Conservation (phyloP, 2,888 invertebrate species). For the Scaptomyza polygonia region DNA sequence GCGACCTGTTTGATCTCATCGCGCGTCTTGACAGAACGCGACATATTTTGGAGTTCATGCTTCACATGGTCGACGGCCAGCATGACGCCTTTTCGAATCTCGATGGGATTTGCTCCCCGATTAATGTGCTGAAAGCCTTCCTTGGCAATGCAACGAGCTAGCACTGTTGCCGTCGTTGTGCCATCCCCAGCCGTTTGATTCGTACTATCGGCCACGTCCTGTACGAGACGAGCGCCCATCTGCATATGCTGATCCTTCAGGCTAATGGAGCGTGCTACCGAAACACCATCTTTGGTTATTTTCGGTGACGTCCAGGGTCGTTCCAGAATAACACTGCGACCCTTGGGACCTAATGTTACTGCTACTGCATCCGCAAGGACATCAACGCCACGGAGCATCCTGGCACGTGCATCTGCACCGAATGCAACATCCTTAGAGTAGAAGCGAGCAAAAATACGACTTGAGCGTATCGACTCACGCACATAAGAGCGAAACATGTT, state of each 20-base stretch:
- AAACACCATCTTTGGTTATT: slow-evolving; percentile 99
- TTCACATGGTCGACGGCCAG: slow-evolving; percentile 97
- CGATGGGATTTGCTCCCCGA: slow-evolving; percentile 98
- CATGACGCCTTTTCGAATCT: slow-evolving; percentile 97
- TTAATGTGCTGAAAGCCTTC: slow-evolving; percentile 99
- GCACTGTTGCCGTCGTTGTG: slow-evolving; percentile 98
- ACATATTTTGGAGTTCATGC: slow-evolving; percentile 93
- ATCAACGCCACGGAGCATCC: slow-evolving; percentile 99
- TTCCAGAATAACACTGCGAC: slow-evolving; percentile 99
- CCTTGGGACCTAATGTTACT: slow-evolving; percentile 99
- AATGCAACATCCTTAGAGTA: slow-evolving; percentile 99
- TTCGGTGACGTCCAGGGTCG: slow-evolving; percentile 99
- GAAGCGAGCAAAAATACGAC: slow-evolving; percentile 84
- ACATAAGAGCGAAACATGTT: slow-evolving; percentile 61
- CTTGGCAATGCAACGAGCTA: slow-evolving; percentile 99
- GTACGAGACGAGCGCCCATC: slow-evolving; percentile 98
- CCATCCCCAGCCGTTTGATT: slow-evolving; percentile 99
- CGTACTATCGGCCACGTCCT: slow-evolving; percentile 99
- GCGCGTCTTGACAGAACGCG: slow-evolving; percentile 97
- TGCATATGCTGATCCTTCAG: slow-evolving; percentile 99
- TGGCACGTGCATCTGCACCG: slow-evolving; percentile 97
- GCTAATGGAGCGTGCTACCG: slow-evolving; percentile 98
- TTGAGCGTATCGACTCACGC: slow-evolving; percentile 34
- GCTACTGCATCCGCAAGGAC: slow-evolving; percentile 99
- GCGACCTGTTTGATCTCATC: slow-evolving; percentile 99